Conservation (phyloP, 2,797 vertebrate species). For the Chromobotia macracanthus region DNA sequence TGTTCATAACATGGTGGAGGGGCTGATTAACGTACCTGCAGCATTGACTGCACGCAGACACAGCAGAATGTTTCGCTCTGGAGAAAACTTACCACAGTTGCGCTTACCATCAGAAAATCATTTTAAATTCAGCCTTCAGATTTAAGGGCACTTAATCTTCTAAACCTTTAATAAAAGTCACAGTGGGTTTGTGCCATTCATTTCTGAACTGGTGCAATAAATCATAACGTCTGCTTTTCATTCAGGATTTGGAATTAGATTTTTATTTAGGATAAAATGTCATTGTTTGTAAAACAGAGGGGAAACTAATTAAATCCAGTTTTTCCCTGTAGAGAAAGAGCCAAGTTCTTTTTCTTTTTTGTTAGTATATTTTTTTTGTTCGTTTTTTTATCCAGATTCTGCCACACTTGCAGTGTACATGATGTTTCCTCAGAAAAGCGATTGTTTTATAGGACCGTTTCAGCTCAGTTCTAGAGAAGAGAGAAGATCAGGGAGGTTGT, state of each 20-base stretch:
- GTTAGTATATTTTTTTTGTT: neutral
- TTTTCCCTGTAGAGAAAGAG: neutral
- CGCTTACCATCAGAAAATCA: neutral
- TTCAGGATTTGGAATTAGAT: neutral
- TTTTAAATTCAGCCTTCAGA: neutral
- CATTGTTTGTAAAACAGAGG: neutral
- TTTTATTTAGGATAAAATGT: conserved; percentile 13
- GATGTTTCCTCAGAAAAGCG: too few relatives aligned
- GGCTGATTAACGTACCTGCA: conserved; percentile 62
- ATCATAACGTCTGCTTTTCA: neutral
- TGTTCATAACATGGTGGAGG: conserved; percentile 53
- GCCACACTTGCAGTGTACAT: too few relatives aligned
- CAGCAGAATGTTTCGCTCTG: neutral
- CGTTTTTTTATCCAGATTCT: too few relatives aligned
- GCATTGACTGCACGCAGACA: conserved; percentile 32
- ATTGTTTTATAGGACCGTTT: too few relatives aligned
- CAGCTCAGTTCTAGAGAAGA: too few relatives aligned
- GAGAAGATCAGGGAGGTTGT: too few relatives aligned
- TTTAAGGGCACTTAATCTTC: neutral
- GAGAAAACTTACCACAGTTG: too few relatives aligned
- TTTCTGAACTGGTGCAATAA: neutral
- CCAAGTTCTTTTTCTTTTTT: conserved; percentile 4
- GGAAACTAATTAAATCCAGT: conserved; percentile 20
- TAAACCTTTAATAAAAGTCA: neutral
- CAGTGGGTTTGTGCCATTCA: neutral